Conservation (phyloP, 2,888 invertebrate species). For the Noctua janthina region DNA sequence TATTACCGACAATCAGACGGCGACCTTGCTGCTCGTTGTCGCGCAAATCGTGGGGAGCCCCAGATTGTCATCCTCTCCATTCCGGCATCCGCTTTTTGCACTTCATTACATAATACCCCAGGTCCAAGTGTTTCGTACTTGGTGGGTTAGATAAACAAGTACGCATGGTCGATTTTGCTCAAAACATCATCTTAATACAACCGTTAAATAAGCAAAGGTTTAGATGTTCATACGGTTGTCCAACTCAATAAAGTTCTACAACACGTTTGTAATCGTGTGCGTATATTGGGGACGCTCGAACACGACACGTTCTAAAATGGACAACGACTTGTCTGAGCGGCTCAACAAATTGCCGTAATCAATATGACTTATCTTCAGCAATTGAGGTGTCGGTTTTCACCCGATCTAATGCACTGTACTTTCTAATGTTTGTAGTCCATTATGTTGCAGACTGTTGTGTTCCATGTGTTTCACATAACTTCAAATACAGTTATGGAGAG, state of each 20-base stretch:
- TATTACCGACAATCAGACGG: conserved; percentile 88
- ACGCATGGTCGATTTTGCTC: conserved; percentile 5
- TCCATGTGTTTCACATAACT: conserved; percentile 21
- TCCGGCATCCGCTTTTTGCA: conserved; percentile 88
- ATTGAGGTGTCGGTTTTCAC: conserved; percentile 66
- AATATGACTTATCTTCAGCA: conserved; percentile 68
- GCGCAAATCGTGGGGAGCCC: conserved; percentile 87
- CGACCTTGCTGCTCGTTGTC: conserved; percentile 89
- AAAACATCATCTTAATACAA: conserved; percentile 25
- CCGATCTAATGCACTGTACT: conserved; percentile 57
- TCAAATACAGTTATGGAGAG: neutral
- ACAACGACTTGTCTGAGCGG: conserved; percentile 57
- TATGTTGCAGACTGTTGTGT: conserved; percentile 40
- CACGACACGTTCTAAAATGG: conserved; percentile 60
- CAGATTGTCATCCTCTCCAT: conserved; percentile 88
- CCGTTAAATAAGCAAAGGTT: conserved; percentile 42
- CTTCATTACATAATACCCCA: conserved; percentile 83
- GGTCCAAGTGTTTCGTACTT: conserved; percentile 61
- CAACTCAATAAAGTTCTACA: conserved; percentile 46
- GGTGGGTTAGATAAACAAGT: conserved; percentile 27
- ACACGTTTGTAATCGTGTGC: conserved; percentile 45
- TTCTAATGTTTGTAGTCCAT: conserved; percentile 59
- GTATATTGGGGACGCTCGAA: conserved; percentile 35
- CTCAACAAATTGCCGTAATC: conserved; percentile 71
- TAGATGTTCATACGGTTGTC: conserved; percentile 49